Base-by-base conservation (phyloP, 2,888 invertebrate genomes). In the Microdon myrmicae region DNA sequence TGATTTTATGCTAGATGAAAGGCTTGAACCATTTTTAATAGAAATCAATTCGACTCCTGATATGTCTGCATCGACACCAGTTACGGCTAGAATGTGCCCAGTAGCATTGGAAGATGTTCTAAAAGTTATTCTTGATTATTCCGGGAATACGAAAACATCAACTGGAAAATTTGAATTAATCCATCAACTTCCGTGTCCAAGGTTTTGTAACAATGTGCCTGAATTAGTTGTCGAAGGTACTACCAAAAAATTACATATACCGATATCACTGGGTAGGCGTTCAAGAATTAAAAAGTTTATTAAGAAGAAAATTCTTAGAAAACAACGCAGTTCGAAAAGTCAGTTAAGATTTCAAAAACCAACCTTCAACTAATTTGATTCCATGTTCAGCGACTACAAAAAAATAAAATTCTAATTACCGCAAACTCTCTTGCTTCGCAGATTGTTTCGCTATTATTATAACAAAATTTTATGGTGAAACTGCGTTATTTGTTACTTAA, bases 11-110 rank as follows among this genome's bases (percentile, higher is more conserved):
- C 77, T 96, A 23, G 90, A 91, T 51, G 89, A 93, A 72, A 88
- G 92, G 71, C 90, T 87, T 70, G 85, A 87, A 61, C 94, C 94
- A 0, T 94, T 94, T 89, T 81, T 96, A 59, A 90, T 96, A 71
- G 96, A 96, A 82, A 94, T 96, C 68, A 96, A 96, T 81, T 90
- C 92, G 2, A 89, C 89, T 73, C 95, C 95, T 0, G 90, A 93
- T 78, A 85, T 96, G 79, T 83, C 85, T 59, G 83, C 87, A 13
- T 93, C 92, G 16, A 95, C 95, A 0, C 85, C 86, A 49, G 87
- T 95, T 7, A 96, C 95, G 0, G 87, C 90, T 0, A 84, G 86
- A 68, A 86, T 96, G 75, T 95, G 94, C 75, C 86, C 90, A 2
- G 84, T 84, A 69, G 92, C 91, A 3, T 78, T 94, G 10, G 87